Evolutionary conservation across 2,888 invertebrate species (phyloP).

Genomic region (Urechis unicinctus): DNA sequence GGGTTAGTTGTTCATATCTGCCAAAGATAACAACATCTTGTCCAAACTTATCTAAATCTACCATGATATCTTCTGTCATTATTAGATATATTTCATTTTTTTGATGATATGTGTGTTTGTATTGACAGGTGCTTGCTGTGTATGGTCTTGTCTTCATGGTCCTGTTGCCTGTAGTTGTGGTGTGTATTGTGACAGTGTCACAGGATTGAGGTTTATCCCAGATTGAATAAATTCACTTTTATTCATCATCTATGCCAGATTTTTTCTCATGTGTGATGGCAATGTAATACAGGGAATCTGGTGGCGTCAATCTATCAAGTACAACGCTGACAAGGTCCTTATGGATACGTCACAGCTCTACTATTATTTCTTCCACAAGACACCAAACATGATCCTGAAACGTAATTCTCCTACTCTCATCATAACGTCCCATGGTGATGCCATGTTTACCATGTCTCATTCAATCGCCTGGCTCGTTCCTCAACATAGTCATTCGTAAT

Average conservation of each 20-base stretch:
- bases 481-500: too few species aligned
- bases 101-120: background rate
- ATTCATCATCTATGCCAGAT: background rate
- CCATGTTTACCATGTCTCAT: background rate
- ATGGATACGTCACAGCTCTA: conserved; percentile 96
- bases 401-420: conserved; percentile 53
- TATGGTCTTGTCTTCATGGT: conserved; percentile 93
- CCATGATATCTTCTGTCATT: too few species aligned
- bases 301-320: conserved; percentile 98
- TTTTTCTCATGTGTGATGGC: background rate
- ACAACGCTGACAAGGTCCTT: conserved; percentile 89
- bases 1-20: conserved; percentile 57
- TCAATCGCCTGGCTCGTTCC: too few species aligned
- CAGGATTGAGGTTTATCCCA: background rate
- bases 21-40: too few species aligned
- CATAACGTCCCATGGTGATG: background rate
- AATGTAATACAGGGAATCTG: conserved; percentile 67
- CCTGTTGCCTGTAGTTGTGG: conserved; percentile 67
- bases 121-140: conserved; percentile 36
- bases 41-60: too few species aligned
- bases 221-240: background rate
- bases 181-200: conserved; percentile 43
- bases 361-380: conserved; percentile 91
- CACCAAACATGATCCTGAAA: conserved; percentile 89
- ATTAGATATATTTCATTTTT: background rate